These are phyloP conservation scores for Brienomyrus longianalis DNA, from an alignment of 2,113 vertebrate genomes.

Conservation along the genomic window DNA sequence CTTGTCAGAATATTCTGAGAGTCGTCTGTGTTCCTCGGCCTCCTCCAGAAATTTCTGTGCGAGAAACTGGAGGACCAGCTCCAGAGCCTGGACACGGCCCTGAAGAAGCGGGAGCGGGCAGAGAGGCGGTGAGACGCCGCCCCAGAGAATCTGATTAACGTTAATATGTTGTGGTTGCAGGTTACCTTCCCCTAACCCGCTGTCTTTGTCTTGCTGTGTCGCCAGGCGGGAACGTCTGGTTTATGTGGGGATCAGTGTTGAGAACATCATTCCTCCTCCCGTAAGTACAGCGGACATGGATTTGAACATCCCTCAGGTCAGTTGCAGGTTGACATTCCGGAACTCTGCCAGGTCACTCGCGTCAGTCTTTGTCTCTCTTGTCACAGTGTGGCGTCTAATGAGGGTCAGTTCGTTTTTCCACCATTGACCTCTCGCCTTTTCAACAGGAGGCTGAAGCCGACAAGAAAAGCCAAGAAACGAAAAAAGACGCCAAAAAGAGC, in stretches of 20 bases:
- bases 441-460: slow-evolving; percentile 68
- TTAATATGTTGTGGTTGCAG: neutral
- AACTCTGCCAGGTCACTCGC: neutral
- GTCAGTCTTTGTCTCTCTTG: neutral
- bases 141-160: neutral
- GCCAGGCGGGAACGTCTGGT: slow-evolving; percentile 88
- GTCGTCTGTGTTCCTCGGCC: neutral
- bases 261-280: slow-evolving; percentile 93
- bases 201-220: slow-evolving; percentile 21
- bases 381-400: neutral
- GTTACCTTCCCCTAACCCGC: slow-evolving; percentile 17
- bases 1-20: neutral
- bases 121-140: slow-evolving; percentile 73
- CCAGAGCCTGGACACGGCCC: slow-evolving; percentile 84
- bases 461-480: slow-evolving; percentile 73
- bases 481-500: slow-evolving; percentile 83
- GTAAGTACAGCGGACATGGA: slow-evolving; percentile 52
- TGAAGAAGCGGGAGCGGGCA: slow-evolving; percentile 92
- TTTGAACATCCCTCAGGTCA: slow-evolving; percentile 12
- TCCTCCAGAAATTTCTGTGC: slow-evolving; percentile 83
- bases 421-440: neutral
- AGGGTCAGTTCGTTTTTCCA: neutral
- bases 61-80: slow-evolving; percentile 92
- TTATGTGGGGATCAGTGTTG: slow-evolving; percentile 95
- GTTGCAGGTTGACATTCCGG: neutral